Evolutionary conservation across 2,113 vertebrate genomes (phyloP).

Genomic region (Myrmophylax atrothorax): DNA sequence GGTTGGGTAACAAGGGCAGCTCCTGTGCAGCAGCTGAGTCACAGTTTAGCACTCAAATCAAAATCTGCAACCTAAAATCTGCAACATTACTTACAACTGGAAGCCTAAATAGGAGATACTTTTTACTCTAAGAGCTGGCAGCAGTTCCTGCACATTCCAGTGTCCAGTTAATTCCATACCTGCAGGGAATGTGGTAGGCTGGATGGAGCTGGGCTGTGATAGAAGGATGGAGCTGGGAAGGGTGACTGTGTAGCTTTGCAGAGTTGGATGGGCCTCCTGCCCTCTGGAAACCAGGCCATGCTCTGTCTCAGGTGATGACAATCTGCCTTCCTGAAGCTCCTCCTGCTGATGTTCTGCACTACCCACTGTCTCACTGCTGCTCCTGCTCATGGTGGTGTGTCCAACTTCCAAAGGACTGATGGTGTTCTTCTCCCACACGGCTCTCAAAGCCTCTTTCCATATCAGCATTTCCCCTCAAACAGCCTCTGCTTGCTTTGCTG

Average conservation of each 20-base stretch:
- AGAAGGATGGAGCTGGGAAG: not conserved
- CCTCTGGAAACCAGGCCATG: not conserved
- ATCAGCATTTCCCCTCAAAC: not conserved
- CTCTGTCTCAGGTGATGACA: not conserved
- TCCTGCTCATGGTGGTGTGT: not conserved
- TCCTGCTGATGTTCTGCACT: not conserved
- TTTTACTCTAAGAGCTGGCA: not conserved
- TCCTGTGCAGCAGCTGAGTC: not conserved
- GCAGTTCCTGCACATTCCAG: not conserved
- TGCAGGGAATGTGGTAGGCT: not conserved
- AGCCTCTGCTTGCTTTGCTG: not conserved
- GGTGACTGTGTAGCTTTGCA: not conserved
- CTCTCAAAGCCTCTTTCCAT: not conserved
- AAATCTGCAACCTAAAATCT: not conserved
- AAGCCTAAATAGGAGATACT: not conserved
- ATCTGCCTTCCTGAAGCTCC: not conserved
- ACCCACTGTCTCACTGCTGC: not conserved
- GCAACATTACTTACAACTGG: not conserved
- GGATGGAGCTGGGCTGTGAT: fast-evolving
- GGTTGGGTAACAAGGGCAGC: not conserved
- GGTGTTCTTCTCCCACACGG: fast-evolving
- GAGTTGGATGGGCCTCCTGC: not conserved
- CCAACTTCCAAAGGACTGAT: not conserved
- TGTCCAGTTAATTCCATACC: not conserved
- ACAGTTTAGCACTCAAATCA: not conserved